These are phyloP conservation scores for Clupea harengus DNA, from an alignment of 2,113 vertebrate species.

Conservation along the genomic window DNA sequence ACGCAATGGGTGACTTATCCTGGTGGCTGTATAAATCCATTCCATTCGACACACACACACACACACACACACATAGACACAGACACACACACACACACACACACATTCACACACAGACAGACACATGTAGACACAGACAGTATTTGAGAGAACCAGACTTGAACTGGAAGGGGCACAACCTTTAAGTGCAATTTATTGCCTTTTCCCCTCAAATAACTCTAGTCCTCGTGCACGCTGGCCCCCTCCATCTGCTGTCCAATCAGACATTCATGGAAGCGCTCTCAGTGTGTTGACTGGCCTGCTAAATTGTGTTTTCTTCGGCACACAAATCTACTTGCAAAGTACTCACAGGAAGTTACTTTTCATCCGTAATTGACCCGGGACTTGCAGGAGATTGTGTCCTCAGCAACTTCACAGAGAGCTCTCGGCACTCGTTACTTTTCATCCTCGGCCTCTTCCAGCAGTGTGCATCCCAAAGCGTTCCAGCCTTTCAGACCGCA, in stretches of 20 bases:
- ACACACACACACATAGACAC: no score
- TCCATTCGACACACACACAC: no score
- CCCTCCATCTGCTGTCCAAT: neutral
- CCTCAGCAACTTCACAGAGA: neutral
- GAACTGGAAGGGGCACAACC: neutral
- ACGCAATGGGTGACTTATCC: no score
- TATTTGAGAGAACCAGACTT: neutral
- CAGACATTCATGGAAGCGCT: neutral
- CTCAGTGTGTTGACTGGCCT: neutral
- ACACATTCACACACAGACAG: neutral
- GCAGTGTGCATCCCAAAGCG: conserved; percentile 45
- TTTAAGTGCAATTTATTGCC: neutral
- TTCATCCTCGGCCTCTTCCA: neutral
- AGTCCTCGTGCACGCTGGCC: no score
- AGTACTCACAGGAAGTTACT: neutral
- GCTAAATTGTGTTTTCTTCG: neutral
- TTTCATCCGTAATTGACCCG: neutral
- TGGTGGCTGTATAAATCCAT: no score
- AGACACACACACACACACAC: neutral
- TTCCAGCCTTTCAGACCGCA: conserved; percentile 35
- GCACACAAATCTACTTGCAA: neutral
- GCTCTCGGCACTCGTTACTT: neutral
- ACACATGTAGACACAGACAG: neutral
- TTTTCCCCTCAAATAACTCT: neutral
- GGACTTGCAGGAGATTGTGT: neutral